Evolutionary conservation across 2,113 vertebrate genomes (phyloP), one percentile per base, ranked within the genome.

Genomic region (Saccopteryx bilineata): DNA sequence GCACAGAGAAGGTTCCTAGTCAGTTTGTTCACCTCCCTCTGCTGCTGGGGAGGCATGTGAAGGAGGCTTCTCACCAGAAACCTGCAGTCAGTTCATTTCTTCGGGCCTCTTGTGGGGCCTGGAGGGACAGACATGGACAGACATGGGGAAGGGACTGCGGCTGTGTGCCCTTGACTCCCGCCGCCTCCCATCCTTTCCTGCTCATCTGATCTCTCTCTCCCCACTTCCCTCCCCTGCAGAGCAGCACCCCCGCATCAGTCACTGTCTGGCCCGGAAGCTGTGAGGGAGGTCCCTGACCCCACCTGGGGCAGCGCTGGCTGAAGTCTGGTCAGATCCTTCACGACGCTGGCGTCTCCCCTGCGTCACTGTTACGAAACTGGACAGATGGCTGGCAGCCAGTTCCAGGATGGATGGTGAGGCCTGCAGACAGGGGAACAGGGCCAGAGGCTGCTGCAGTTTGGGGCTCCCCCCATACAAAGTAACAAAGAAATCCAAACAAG

Each of bases 31-130:
- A 23, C 71, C 54, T 58, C 60, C 28, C 5, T 46, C 56, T 87
- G 63, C 46, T 21, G 13, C 58, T 28, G 9, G 61, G n/a, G 66
- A 94, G n/a, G 23, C 76, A 0, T 2, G 17, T 2, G 39, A 58
- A 52, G 63, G 2, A 24, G 18, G 7, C 26, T 52, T 4, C 63
- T 31, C 65, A 5, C 71, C 78, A 9, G 39, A 52, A 60, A 50
- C 63, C 46, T 9, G 24, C 54, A n/a, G 5, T 6, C 12, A 61
- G 39, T 28, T 65, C 56, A 9, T 0, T 4, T 12, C 81, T 52
- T 15, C 0, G 2, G 61, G 52, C n/a, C 72, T 76, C 39, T 39
- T 0, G 0, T 3, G 28, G 18, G 26, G 54, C 28, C 83, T 33
- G 10, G 33, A 54, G 13, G 84, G 8, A 23, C 7, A 31, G 76